Percentiles rank a stretch among this genome's conserved stretches.
These are phyloP conservation scores for Peromyscus polionotus DNA, from an alignment of 2,113 vertebrate genomes.

Conservation along the genomic window DNA sequence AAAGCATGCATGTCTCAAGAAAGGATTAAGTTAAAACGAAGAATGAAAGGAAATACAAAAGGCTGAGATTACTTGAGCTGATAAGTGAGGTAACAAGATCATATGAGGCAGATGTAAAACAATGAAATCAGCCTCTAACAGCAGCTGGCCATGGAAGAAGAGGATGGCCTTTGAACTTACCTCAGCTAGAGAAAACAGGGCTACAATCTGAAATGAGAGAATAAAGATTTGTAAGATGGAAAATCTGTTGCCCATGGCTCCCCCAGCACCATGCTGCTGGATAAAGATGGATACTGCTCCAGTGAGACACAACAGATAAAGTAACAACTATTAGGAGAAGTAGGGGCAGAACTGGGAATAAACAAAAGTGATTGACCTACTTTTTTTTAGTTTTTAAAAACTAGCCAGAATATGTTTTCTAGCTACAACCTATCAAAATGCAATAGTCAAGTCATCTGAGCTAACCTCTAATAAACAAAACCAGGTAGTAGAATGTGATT, in stretches of 20 bases:
- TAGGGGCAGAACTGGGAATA: background rate
- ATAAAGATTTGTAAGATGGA: slow-evolving; percentile 59
- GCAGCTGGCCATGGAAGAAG: background rate
- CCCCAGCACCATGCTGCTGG: slow-evolving; percentile 13
- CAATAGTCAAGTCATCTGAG: background rate
- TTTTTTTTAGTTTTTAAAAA: background rate
- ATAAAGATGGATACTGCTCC: background rate
- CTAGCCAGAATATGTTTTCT: background rate
- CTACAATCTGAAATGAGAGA: slow-evolving; percentile 65
- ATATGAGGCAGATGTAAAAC: background rate
- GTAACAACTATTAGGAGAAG: background rate
- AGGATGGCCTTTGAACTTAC: slow-evolving; percentile 65
- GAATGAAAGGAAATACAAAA: background rate
- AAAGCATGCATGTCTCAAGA: background rate
- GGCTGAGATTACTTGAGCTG: background rate
- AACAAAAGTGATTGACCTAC: background rate
- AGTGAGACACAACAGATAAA: background rate
- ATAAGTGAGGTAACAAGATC: background rate
- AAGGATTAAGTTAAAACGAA: background rate
- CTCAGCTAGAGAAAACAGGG: slow-evolving; percentile 52
- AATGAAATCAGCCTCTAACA: background rate
- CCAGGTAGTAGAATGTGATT: background rate
- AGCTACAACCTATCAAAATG: background rate
- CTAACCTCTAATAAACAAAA: slow-evolving; percentile 1
- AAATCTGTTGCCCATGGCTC: background rate